These are phyloP conservation scores for Pterocles burchelli DNA, from an alignment of 2,113 vertebrate species.

Conservation along the genomic window DNA sequence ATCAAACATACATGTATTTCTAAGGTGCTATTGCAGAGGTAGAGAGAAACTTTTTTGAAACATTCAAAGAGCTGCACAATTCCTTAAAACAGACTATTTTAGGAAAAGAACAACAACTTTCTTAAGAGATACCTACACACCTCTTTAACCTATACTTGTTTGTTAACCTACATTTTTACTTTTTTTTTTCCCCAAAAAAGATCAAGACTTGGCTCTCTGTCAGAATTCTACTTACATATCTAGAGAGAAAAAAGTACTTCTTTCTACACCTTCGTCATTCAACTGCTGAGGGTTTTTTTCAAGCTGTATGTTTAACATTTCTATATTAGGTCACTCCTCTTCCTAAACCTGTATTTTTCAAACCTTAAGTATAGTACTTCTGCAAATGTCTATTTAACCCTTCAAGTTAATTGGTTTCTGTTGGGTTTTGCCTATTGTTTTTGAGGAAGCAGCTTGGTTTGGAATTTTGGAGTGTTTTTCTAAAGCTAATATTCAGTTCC, in stretches of 20 bases:
- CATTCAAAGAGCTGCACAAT: not conserved
- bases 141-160: not conserved
- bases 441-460: not conserved
- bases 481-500: conserved; percentile 45
- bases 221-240: not conserved
- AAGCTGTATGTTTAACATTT: conserved; percentile 20
- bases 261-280: not conserved
- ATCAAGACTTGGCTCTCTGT: not conserved
- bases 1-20: not conserved
- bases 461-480: conserved; percentile 41
- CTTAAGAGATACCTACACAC: not conserved
- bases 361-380: conserved; percentile 37
- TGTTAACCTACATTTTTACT: not conserved
- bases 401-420: conserved; percentile 58
- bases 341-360: conserved; percentile 39
- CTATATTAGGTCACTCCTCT: conserved; percentile 24
- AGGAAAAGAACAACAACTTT: not conserved
- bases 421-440: conserved; percentile 28
- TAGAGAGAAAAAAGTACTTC: not conserved
- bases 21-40: not conserved
- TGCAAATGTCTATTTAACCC: conserved; percentile 34
- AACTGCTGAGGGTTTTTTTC: not conserved
- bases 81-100: not conserved
- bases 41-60: not conserved
- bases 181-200: not conserved